Conservation (phyloP, 2,888 invertebrate genomes). For the Osmoderma eremita region DNA sequence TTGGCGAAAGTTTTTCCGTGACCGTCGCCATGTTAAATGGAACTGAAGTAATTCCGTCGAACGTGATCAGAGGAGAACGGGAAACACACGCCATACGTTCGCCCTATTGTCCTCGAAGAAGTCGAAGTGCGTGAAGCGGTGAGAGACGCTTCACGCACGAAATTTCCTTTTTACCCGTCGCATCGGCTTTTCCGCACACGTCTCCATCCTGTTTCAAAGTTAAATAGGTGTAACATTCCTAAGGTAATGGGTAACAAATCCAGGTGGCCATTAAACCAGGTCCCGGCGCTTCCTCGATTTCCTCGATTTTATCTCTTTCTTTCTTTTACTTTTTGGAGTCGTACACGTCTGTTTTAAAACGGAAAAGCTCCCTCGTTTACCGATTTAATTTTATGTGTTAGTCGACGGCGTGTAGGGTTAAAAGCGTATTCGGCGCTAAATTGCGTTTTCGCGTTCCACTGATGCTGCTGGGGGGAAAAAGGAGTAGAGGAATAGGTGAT, state of each 20-base stretch:
- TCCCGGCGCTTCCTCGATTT: constrained; percentile 9
- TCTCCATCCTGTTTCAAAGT: constrained; percentile 55
- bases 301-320: constrained; percentile 25
- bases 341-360: constrained; percentile 45
- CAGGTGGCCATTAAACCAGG: constrained; percentile 43
- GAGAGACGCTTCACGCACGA: constrained; percentile 15
- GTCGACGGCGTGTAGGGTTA: constrained; percentile 50
- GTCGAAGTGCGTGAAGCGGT: too few relatives aligned
- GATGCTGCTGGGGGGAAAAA: constrained; percentile 5
- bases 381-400: constrained; percentile 60
- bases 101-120: constrained; percentile 50
- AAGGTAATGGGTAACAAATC: constrained; percentile 62
- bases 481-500: constrained; percentile 10
- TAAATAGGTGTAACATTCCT: constrained; percentile 65
- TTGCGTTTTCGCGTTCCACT: constrained; percentile 24
- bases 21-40: constrained; percentile 63
- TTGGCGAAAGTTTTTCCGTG: constrained; percentile 58
- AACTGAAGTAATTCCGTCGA: constrained; percentile 63
- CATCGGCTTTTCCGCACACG: constrained; percentile 49
- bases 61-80: constrained; percentile 61
- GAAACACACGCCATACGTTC: constrained; percentile 59
- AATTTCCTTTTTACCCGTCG: constrained; percentile 52
- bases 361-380: constrained; percentile 43
- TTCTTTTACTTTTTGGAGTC: constrained; percentile 42
- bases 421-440: constrained; percentile 22